Percentiles rank a stretch among this genome's conserved stretches.
These are phyloP conservation scores for Holotrichia oblita DNA, from an alignment of 1,140 invertebrate genomes.

Conservation along the genomic window DNA sequence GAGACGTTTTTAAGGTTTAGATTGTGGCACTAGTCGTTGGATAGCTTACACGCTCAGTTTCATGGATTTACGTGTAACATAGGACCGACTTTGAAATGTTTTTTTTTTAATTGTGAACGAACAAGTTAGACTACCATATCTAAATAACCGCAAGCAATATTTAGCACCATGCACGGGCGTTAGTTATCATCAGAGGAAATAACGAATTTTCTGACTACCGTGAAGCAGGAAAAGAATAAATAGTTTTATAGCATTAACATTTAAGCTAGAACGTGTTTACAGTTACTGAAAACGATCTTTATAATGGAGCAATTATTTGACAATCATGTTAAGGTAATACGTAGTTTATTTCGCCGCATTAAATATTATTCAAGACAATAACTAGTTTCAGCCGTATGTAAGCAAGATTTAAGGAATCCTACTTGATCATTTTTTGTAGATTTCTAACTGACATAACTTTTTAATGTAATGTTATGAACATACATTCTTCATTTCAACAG, in stretches of 20 bases:
- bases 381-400: not conserved
- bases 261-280: not conserved
- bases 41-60: not conserved
- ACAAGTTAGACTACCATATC: not conserved
- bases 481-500: too few relatives aligned
- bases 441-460: too few relatives aligned
- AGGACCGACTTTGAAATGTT: not conserved
- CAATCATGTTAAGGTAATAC: too few relatives aligned
- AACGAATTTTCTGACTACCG: not conserved
- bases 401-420: not conserved
- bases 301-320: not conserved
- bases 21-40: not conserved
- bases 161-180: not conserved
- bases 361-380: not conserved
- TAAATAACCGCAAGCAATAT: not conserved
- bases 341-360: too few relatives aligned
- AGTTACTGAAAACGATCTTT: not conserved
- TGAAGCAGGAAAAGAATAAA: not conserved
- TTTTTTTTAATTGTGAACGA: too few relatives aligned
- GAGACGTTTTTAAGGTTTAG: not conserved
- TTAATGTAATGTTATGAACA: too few relatives aligned
- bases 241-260: not conserved
- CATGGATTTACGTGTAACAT: not conserved
- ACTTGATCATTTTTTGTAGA: too few relatives aligned
- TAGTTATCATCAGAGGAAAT: not conserved